Base-by-base conservation (phyloP, 2,113 vertebrate species). In the Psammodynastes pulverulentus region DNA sequence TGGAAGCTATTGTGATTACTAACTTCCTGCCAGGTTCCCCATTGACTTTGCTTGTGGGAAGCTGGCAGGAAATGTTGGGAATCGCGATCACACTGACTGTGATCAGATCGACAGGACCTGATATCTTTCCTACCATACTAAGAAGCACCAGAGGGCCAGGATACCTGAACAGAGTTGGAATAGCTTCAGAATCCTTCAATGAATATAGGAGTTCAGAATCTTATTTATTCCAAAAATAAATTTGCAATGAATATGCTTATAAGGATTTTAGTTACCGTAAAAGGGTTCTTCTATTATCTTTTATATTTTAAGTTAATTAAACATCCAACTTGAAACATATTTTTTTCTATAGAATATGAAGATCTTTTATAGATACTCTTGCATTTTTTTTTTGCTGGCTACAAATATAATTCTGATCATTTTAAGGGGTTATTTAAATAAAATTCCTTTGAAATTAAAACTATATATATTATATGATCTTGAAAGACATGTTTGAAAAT, bases 401-500 rank as follows among this genome's bases (percentile, higher is more conserved):
- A 62, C 67, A 94, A 93, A 93, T 53, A 93, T 79, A 67, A 92
- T 46, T 0, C 23, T 86, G 0, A 19, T 86, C 1, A 19, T 84
- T 23, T 88, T 19, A 92, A 89, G 86, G 89, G 92, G 93, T 90
- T 93, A 8, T 62, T 86, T 26, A 92, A 91, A 95, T 92, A 95
- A 95, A 95, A 89, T 95, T 94, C 92, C 9, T 2, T 92, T 93
- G 52, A 7, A 86, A 86, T 13, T 62, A 26, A 58, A 58, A 58
- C 56, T 24, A 92, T 67, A 93, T 48, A 13, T 43, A 84, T 29
- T 89, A 24, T 51, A 90, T 91, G 90, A 92, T 94, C 89, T 89
- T 91, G 93, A 95, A 96, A 92, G 94, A 91, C 92, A 91, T 90
- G 90, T 92, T 95, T 93, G 90, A 95, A 93, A 96, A 97, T 92